Evolutionary conservation across 2,113 vertebrate species (phyloP).

Genomic region (Mixornis gularis): DNA sequence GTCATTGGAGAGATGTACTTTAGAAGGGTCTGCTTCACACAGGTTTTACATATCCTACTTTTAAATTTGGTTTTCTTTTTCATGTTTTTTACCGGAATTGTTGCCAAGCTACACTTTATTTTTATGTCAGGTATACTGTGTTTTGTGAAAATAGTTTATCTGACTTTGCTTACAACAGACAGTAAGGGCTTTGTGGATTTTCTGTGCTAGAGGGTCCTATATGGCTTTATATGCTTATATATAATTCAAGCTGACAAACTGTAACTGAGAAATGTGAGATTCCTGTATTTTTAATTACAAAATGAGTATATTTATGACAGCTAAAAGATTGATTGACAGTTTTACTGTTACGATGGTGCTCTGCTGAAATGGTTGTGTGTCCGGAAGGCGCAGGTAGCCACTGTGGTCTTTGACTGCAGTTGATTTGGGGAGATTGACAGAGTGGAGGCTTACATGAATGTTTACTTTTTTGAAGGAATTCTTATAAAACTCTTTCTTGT

Average conservation of each 20-base stretch:
- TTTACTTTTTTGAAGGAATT: constrained; percentile 68
- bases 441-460: constrained; percentile 17
- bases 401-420: neutral
- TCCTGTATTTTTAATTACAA: constrained; percentile 36
- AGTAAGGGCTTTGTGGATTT: constrained; percentile 43
- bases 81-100: neutral
- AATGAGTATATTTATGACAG: constrained; percentile 48
- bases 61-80: neutral
- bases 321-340: neutral
- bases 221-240: constrained; percentile 36
- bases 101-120: neutral
- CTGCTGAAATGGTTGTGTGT: constrained; percentile 17
- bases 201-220: constrained; percentile 40
- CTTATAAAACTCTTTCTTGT: constrained; percentile 69
- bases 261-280: constrained; percentile 12
- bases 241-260: neutral
- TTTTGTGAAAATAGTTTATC: constrained; percentile 16
- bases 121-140: neutral
- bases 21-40: neutral
- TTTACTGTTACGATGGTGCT: neutral
- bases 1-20: neutral
- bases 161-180: constrained; percentile 43
- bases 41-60: neutral
- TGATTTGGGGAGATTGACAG: neutral
- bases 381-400: constrained; percentile 51